Percentiles rank a stretch among this genome's conserved stretches.
These are phyloP conservation scores for Prionace glauca DNA, from an alignment of 2,797 vertebrate species.

Conservation along the genomic window DNA sequence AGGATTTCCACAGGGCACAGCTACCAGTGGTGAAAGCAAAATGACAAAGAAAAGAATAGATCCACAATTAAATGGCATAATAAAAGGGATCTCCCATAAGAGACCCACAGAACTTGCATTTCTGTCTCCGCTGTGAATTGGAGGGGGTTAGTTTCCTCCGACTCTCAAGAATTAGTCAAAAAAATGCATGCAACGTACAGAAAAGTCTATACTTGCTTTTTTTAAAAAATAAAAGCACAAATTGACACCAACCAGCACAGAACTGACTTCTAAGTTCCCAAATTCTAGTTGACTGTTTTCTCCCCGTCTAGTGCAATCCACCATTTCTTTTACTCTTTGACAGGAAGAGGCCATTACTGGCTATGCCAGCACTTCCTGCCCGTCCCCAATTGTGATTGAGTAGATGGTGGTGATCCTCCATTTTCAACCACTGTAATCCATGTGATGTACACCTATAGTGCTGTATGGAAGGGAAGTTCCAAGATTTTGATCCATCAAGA, in stretches of 20 bases:
- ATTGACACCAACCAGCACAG: not conserved
- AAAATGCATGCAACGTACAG: not conserved
- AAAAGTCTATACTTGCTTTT: not conserved
- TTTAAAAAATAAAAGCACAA: not conserved
- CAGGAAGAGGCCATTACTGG: too few relatives aligned
- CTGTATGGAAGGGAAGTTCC: too few relatives aligned
- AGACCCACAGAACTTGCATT: not conserved
- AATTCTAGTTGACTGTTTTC: not conserved
- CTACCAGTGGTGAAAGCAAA: constrained; percentile 51
- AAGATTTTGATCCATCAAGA: too few relatives aligned
- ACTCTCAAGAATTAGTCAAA: not conserved
- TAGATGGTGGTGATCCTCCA: too few relatives aligned
- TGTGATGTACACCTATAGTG: too few relatives aligned
- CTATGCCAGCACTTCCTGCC: too few relatives aligned
- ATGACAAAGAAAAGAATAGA: not conserved
- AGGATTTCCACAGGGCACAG: constrained; percentile 91
- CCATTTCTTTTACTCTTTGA: not conserved
- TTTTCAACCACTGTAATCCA: too few relatives aligned
- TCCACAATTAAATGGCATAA: not conserved
- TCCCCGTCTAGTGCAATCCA: not conserved
- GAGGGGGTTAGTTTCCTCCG: not conserved
- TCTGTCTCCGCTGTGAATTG: not conserved
- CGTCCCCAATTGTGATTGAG: too few relatives aligned
- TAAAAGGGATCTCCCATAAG: not conserved
- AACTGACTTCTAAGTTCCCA: not conserved